Percentiles rank a stretch among this genome's conserved stretches.
These are phyloP conservation scores for Harpalus rubripes DNA, from an alignment of 2,888 invertebrate genomes.

Conservation along the genomic window DNA sequence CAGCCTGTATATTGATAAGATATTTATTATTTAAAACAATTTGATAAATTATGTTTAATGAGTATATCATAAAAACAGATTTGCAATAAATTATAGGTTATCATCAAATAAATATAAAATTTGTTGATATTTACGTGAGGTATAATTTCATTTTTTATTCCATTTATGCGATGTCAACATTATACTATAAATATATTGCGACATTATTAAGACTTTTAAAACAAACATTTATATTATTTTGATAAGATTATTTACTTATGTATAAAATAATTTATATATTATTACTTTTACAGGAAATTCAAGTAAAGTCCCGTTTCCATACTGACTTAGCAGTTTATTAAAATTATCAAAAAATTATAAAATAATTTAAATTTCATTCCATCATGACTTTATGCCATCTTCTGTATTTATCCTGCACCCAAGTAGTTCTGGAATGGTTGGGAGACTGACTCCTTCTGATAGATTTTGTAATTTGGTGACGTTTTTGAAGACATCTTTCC, in stretches of 20 bases:
- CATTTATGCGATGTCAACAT: background rate
- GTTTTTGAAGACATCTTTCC: constrained; percentile 53
- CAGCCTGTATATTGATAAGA: too few relatives aligned
- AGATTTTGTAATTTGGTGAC: constrained; percentile 4
- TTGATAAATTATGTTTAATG: background rate
- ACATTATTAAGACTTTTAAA: background rate
- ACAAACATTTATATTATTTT: background rate
- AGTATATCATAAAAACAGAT: background rate
- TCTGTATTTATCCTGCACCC: constrained; percentile 60
- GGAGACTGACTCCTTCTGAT: background rate
- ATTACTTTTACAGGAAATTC: too few relatives aligned
- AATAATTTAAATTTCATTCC: background rate
- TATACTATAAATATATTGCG: background rate
- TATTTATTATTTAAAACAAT: background rate
- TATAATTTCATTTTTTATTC: constrained; percentile 2
- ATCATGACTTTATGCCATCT: constrained; percentile 63
- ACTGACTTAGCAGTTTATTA: background rate
- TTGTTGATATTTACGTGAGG: constrained; percentile 1
- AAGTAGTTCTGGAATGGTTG: constrained; percentile 43
- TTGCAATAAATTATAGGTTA: constrained; percentile 1
- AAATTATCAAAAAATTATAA: background rate
- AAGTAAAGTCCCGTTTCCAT: background rate
- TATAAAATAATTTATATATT: background rate
- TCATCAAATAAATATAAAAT: constrained; percentile 5
- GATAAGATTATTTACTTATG: background rate